Base-by-base conservation (phyloP, 2,888 invertebrate genomes). In the Opisthograptis luteolata region DNA sequence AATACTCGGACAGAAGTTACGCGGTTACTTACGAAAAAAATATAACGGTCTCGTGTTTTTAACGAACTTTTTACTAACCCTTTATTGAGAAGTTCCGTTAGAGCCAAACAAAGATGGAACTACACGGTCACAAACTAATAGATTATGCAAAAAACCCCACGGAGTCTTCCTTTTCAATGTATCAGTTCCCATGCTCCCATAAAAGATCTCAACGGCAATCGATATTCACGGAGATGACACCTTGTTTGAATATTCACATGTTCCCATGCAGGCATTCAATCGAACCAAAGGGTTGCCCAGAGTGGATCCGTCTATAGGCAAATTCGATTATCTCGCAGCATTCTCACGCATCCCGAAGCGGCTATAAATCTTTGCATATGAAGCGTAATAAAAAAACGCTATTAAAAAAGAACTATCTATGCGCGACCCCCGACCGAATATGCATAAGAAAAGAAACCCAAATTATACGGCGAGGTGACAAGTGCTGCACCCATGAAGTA, bases 181-280 rank as follows among this genome's bases (percentile, higher is more conserved):
- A 87, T 84, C 86, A 84, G 78, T 90, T 89, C 90, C 89, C 89
- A 89, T 79, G 87, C 78, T 76, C 79, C 58, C 73, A 81, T 80
- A 82, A 86, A 81, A 76, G 79, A 79, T 68, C 76, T 64, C 79
- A 79, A 80, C 84, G 82, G 81, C 89, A 85, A 90, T 90, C 90
- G 90, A 90, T 90, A 90, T 89, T 87, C 89, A 87, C 79, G 80
- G 76, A 83, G 90, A 90, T 89, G 90, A 89, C 89, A 90, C 88
- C 90, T 89, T 90, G 87, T 89, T 90, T 90, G 89, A 90, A 90
- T 90, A 89, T 88, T 79, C 86, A 80, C 81, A 77, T 83, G 73
- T 89, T 89, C 89, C 89, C 90, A 89, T 84, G 87, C 77, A n/a
- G n/a, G n/a, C n/a, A n/a, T n/a, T n/a, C n/a, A n/a, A 28, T 30